phyloP scores from a whole-genome alignment of 2,797 vertebrate genomes.

The Poecilia gillii region DNA sequence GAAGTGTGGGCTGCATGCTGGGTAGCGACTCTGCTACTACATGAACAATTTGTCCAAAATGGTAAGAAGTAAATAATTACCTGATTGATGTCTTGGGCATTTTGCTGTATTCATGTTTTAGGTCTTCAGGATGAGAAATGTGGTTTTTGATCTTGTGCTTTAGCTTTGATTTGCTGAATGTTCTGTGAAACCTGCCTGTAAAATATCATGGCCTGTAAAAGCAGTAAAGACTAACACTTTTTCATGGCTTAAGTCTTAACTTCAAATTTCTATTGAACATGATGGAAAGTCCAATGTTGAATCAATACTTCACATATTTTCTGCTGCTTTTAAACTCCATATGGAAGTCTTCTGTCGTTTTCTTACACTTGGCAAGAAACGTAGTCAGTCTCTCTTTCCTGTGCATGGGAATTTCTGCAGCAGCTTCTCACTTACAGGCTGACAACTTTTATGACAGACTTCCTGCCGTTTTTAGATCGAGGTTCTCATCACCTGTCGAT shows the following conservation, averaged over 20 bases:
- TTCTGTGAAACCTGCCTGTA: not conserved
- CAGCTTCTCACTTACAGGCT: slow-evolving; percentile 43
- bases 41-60: not conserved
- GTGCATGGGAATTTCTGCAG: slow-evolving; percentile 18
- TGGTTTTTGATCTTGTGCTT: not conserved
- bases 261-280: no score
- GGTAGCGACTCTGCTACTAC: not conserved
- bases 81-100: not conserved
- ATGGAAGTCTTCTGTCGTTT: slow-evolving; percentile 41
- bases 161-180: not conserved
- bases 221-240: not conserved
- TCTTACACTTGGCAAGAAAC: slow-evolving; percentile 29
- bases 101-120: not conserved
- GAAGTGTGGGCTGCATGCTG: not conserved
- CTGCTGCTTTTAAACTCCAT: slow-evolving; percentile 32
- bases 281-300: slow-evolving; percentile 17
- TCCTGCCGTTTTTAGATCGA: slow-evolving; percentile 58
- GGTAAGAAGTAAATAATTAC: not conserved
- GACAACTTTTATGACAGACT: slow-evolving; percentile 53
- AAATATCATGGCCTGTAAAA: not conserved
- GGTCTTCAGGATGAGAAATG: not conserved
- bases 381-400: slow-evolving; percentile 9
- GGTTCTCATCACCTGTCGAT: slow-evolving; percentile 43
- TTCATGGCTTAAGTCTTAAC: not conserved
- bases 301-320: slow-evolving; percentile 18